These are phyloP conservation scores for Periphyllus acericola DNA, from an alignment of 2,888 invertebrate genomes.

Conservation along the genomic window DNA sequence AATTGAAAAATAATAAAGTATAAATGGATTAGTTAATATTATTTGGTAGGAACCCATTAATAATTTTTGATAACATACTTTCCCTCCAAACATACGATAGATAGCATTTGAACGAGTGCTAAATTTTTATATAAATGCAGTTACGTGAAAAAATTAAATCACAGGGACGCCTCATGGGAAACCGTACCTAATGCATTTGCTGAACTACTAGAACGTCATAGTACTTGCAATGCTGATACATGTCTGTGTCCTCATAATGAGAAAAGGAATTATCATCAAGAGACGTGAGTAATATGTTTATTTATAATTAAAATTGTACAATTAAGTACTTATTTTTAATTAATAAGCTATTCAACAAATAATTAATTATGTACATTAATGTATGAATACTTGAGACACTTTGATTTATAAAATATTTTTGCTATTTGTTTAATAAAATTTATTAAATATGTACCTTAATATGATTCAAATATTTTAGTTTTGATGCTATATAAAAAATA, in stretches of 20 bases:
- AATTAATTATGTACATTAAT: neutral
- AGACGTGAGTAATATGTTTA: slow-evolving; percentile 67
- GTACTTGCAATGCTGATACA: slow-evolving; percentile 71
- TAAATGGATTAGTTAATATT: too few relatives aligned
- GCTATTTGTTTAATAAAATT: too few relatives aligned
- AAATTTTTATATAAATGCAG: slow-evolving; percentile 20
- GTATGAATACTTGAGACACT: too few relatives aligned
- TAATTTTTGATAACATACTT: too few relatives aligned
- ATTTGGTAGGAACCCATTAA: too few relatives aligned
- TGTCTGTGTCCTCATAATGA: slow-evolving; percentile 72
- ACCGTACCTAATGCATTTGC: slow-evolving; percentile 78
- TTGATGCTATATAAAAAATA: too few relatives aligned
- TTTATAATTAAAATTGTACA: neutral
- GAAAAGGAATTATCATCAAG: slow-evolving; percentile 67
- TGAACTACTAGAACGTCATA: slow-evolving; percentile 75
- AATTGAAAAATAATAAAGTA: too few relatives aligned
- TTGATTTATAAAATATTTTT: too few relatives aligned
- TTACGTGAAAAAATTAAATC: slow-evolving; percentile 57
- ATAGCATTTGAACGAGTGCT: too few relatives aligned
- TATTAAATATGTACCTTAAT: too few relatives aligned
- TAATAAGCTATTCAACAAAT: neutral
- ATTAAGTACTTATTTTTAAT: neutral
- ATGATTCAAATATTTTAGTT: too few relatives aligned
- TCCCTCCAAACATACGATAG: too few relatives aligned
- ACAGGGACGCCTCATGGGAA: slow-evolving; percentile 87